Base-by-base conservation (phyloP, 2,888 invertebrate species). In the Drosophila sordidula region DNA sequence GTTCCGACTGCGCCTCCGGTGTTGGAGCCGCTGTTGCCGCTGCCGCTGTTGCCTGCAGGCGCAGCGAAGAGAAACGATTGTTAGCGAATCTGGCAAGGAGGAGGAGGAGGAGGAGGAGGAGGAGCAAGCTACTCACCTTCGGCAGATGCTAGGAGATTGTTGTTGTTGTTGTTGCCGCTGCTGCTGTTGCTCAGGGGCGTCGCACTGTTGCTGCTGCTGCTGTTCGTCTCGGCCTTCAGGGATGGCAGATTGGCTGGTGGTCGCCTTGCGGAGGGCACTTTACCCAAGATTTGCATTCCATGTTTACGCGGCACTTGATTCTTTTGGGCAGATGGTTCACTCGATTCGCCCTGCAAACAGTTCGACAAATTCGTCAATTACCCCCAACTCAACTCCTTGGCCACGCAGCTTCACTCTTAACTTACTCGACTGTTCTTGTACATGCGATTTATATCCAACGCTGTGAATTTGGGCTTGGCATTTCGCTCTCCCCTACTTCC, bases 221-320 rank as follows among this genome's bases (percentile, higher is more conserved):
- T 80, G 68, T 91, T 73, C 93, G 94, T 94, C 95, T 99, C 99
- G 93, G 98, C 98, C 95, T 98, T 99, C 94, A 99, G 94, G 95
- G 99, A 99, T 93, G 99, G 99, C 93, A 99, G 94, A 95, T 99
- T 98, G 93, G 98, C 98, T 93, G 99, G 99, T 94, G 99, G 98
- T 93, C 99, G 96, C 94, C 99, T 96, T 93, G 98, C 97, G 93
- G 97, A 97, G 93, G 97, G 97, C 94, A 99, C 97, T 95, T 99
- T 99, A 94, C 99, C 99, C 96, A 99, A 96, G 94, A 96, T 97
- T 96, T 99, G 99, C 96, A 99, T 97, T 95, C 99, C 99, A 98
- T 99, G 98, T 95, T 98, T 98, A 94, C 97, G 97, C 93, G 96
- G 96, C 93, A 96, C 95, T 94, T 96, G 95, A 93, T 95, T 96